Evolutionary conservation across 2,888 invertebrate genomes (phyloP).

Genomic region (Galeopsomyia nigrocyanea): DNA sequence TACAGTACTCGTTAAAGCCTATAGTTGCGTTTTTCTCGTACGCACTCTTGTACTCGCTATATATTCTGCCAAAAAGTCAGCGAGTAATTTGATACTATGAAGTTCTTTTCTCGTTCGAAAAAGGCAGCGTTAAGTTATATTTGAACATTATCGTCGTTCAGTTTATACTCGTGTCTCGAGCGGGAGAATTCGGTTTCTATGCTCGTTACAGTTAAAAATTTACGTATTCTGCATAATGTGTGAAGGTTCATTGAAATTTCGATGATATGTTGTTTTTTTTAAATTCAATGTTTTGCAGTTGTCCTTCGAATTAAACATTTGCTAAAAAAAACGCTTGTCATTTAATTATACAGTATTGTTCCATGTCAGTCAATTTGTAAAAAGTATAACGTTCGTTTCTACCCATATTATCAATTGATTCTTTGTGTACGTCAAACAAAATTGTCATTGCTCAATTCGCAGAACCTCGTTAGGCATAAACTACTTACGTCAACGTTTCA

Average conservation of each 20-base stretch:
- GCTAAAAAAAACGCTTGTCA: conserved; percentile 10
- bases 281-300: neutral
- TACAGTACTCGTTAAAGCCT: conserved; percentile 17
- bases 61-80: conserved; percentile 23
- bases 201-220: conserved; percentile 9
- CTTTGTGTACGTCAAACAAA: neutral
- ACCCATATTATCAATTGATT: neutral
- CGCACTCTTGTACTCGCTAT: conserved; percentile 2
- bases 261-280: conserved; percentile 25
- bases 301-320: conserved; percentile 13
- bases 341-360: neutral
- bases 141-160: conserved; percentile 40
- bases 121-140: conserved; percentile 47
- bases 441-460: conserved; percentile 38
- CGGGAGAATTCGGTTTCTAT: conserved; percentile 30
- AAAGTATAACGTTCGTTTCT: neutral
- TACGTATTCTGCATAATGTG: conserved; percentile 29
- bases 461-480: conserved; percentile 29
- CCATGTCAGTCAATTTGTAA: too few species aligned
- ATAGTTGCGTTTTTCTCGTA: conserved; percentile 5
- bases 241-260: conserved; percentile 15
- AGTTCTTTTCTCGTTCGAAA: conserved; percentile 29
- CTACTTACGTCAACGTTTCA: conserved; percentile 16
- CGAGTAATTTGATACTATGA: conserved; percentile 24
- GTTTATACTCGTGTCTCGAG: conserved; percentile 21